Percentiles rank a stretch among this genome's conserved stretches.
Conservation (phyloP, 2,797 vertebrate species). For the Molossus molossus region DNA sequence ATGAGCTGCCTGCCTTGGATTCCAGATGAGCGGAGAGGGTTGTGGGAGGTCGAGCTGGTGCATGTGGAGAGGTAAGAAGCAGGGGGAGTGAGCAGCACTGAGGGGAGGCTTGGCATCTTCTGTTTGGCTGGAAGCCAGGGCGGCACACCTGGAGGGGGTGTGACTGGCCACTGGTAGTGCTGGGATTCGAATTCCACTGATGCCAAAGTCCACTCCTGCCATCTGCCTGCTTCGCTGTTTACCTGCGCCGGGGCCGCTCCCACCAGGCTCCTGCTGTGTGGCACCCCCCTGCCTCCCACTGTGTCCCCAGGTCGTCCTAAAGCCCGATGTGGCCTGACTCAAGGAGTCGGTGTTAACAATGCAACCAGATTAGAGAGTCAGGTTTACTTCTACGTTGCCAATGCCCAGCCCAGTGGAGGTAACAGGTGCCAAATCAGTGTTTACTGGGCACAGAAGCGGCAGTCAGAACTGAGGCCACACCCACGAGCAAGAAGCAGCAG, state of each 20-base stretch:
- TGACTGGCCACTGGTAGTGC: background rate
- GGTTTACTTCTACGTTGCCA: fast-evolving
- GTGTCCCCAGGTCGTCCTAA: background rate
- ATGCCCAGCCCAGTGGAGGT: background rate
- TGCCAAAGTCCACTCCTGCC: background rate
- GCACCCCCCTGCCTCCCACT: background rate
- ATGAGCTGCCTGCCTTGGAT: background rate
- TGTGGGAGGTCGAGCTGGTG: background rate
- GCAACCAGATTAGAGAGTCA: background rate
- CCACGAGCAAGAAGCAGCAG: background rate
- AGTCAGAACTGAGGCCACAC: background rate
- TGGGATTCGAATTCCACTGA: background rate
- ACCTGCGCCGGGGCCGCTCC: background rate
- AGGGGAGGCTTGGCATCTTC: background rate
- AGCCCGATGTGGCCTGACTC: background rate
- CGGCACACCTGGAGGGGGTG: fast-evolving
- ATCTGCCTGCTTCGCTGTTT: background rate
- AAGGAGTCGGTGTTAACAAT: fast-evolving
- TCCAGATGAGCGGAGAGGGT: background rate
- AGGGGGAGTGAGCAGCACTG: background rate
- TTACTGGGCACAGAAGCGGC: background rate
- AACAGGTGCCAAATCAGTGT: background rate
- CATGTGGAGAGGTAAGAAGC: background rate
- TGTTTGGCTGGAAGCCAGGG: background rate
- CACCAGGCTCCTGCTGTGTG: background rate